Evolutionary conservation across 2,888 invertebrate species (phyloP), one percentile per base, ranked within the genome.

Genomic region (Leptarthrus brevirostris): DNA sequence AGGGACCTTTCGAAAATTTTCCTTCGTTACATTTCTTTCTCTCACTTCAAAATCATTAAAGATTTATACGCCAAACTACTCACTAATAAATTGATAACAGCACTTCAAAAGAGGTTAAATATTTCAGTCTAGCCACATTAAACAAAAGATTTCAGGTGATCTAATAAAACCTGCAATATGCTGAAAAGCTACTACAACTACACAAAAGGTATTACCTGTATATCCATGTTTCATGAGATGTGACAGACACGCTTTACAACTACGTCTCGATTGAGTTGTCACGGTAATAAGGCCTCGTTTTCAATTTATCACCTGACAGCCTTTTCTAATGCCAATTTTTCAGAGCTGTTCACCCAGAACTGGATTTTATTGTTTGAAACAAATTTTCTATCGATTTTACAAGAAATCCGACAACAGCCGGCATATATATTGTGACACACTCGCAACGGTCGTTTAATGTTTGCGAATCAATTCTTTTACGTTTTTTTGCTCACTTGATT

Each of bases 281-380:
- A 36, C 47, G 18, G 64, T 40, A 64, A 47, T 64, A 40, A 64
- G 47, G 12, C 36, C 26, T 64, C 22, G 64, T 2, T 64, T 40
- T 24, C 64, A 64, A 47, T 40, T 64, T 64, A 64, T 64, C 44
- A 47, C 47, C 64, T 64, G 64, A 47, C 40, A 44, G 64, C 20
- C 40, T 64, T 47, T 40, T 44, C 47, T 64, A 44, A 47, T 36
- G 64, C 44, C 64, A 20, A 64, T 64, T 64, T 47, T 64, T 40
- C 64, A 64, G 26, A 64, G 64, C 64, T 64, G 64, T 47, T 64
- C 64, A 64, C 26, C 64, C 64, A 24, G 47, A 47, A 64, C 64
- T 26, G 64, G 16, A 34, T 64, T 47, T 47, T 64, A 64, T 64
- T 64, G 64, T 64, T 64, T 64, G 64, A 64, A 64, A 64, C 64